Evolutionary conservation across 2,888 invertebrate species (phyloP).

Genomic region (Acanthosepion pharaonis): DNA sequence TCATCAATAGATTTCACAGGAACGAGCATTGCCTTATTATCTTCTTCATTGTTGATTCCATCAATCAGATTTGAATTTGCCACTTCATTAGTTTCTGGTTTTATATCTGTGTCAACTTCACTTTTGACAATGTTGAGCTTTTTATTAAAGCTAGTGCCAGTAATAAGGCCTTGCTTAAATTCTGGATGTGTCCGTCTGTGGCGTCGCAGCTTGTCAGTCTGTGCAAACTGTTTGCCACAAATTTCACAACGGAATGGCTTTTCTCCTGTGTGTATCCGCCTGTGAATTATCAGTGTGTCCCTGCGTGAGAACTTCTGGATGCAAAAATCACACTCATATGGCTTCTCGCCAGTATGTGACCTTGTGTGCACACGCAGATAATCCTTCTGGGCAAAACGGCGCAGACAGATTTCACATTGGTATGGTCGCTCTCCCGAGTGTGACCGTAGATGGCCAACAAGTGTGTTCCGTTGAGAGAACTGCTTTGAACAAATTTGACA

Average conservation of each 20-base stretch:
- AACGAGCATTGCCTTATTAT: conserved; percentile 1
- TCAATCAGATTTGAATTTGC: not conserved
- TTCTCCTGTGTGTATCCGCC: conserved; percentile 36
- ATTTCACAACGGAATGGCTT: conserved; percentile 39
- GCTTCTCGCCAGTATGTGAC: conserved; percentile 38
- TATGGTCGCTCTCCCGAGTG: conserved; percentile 36
- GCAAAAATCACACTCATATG: conserved; percentile 39
- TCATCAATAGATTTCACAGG: conserved; percentile 35
- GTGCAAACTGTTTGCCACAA: conserved; percentile 41
- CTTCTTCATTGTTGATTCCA: not conserved
- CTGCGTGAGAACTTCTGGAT: conserved; percentile 42
- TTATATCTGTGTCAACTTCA: not conserved
- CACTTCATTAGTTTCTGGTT: not conserved
- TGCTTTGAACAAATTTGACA: conserved; percentile 39
- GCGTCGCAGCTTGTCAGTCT: conserved; percentile 42
- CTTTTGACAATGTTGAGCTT: conserved; percentile 6
- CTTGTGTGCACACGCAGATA: conserved; percentile 37
- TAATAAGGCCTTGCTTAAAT: not conserved
- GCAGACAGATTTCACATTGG: conserved; percentile 43
- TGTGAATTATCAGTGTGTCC: not conserved
- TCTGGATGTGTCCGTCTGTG: conserved; percentile 37
- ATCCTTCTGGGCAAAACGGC: conserved; percentile 38
- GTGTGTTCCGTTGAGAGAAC: conserved; percentile 42
- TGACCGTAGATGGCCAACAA: conserved; percentile 24
- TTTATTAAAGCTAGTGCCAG: not conserved